A percentile compares a stretch with the other conserved stretches of the same genome.
These are phyloP conservation scores for Zaprionus gabonicus DNA, from an alignment of 1,140 invertebrate species.

Conservation along the genomic window DNA sequence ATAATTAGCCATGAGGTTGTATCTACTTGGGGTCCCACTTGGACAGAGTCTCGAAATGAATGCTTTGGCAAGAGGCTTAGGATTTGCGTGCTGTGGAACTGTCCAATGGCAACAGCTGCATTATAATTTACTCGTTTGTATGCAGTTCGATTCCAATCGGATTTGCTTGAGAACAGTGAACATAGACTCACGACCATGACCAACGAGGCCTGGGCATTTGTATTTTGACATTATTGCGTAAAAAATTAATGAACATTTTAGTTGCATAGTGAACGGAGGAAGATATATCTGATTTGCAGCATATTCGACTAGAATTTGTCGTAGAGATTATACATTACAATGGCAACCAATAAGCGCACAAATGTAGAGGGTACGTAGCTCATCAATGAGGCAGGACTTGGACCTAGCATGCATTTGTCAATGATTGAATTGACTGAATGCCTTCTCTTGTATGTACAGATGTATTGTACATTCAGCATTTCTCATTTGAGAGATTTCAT, in stretches of 20 bases:
- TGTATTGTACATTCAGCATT: no score
- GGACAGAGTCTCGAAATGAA: conserved; percentile 37
- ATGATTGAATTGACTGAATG: no score
- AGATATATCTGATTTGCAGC: not conserved
- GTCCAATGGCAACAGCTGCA: conserved; percentile 51
- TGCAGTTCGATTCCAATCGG: conserved; percentile 52
- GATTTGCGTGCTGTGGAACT: conserved; percentile 22
- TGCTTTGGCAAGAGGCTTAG: conserved; percentile 12
- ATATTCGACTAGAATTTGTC: not conserved
- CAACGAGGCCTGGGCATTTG: conserved; percentile 5
- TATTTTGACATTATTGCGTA: conserved; percentile 36
- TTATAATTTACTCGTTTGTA: conserved; percentile 68
- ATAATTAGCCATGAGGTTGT: conserved; percentile 53
- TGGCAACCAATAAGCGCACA: not conserved
- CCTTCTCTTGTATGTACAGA: no score
- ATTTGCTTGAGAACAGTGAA: conserved; percentile 32
- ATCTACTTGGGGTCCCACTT: conserved; percentile 36
- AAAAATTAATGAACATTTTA: conserved; percentile 61
- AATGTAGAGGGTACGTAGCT: not conserved
- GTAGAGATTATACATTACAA: not conserved
- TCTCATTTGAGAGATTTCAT: no score
- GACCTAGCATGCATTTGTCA: no score
- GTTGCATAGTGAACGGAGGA: not conserved
- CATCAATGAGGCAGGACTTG: no score
- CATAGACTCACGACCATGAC: not conserved